Evolutionary conservation across 2,797 vertebrate species (phyloP), one percentile per base, ranked within the genome.

Genomic region (Rhinella marina): DNA sequence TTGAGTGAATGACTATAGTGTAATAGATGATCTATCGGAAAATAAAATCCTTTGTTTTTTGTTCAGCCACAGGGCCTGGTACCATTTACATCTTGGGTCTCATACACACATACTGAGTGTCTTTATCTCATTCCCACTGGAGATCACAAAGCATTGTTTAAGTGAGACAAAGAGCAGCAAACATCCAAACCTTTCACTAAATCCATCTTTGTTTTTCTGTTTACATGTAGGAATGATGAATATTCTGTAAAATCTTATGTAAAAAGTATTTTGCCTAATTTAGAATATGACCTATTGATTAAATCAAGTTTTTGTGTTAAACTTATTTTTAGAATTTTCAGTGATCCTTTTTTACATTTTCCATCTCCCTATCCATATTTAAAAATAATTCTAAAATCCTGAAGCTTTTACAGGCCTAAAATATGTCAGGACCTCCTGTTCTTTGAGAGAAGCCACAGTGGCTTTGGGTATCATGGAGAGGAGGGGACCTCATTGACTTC

Each of bases 61-160:
- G 73, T 76, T 76, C 73, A 76, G 19, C 52, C 73, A 6, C 73
- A 76, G 73, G 73, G 73, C 41, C 73, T 76, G 73, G 73, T 57
- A 61, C 52, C 77, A 80, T 80, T 80, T 59, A 57, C 29, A 19
- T 80, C 14, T 54, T n/a, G 76, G 54, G 76, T 25, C 48, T 48
- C 9, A 48, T 41, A 73, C 32, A 48, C 10, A 73, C 72, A 73
- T 73, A 50, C 72, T 76, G 73, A 76, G 48, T 13, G 73, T 76
- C 48, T 76, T 76, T 76, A 76, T 76, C 48, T 76, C 10, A n/a
- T n/a, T 76, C n/a, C 12, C 32, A n/a, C 12, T 48, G 68, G 68
- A 41, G 19, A 73, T n/a, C 48, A 52, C 41, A 76, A 76, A 76
- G 48, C 73, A 76, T 76, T 76, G 73, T 76, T n/a, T 50, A 23